A percentile compares a stretch with the other conserved stretches of the same genome.
phyloP scores from a whole-genome alignment of 2,113 vertebrate genomes.

The Pteropus alecto region DNA sequence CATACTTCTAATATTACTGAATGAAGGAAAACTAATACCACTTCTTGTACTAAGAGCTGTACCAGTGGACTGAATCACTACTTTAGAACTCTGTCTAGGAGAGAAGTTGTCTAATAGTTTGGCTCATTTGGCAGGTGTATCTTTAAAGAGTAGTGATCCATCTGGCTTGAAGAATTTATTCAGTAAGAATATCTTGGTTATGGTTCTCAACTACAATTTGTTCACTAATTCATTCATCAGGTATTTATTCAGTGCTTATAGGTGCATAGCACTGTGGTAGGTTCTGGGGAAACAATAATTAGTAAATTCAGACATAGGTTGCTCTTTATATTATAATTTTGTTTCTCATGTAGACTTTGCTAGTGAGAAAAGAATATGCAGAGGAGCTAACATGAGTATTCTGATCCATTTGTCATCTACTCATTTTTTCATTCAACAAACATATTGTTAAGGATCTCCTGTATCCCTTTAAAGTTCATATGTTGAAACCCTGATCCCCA shows the following conservation, averaged over 20 bases:
- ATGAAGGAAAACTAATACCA: not conserved
- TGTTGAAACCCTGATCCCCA: not conserved
- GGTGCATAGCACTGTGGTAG: not conserved
- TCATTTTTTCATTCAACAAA: not conserved
- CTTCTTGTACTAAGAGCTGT: not conserved
- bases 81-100: not conserved
- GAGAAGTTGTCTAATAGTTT: not conserved
- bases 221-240: not conserved
- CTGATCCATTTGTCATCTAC: not conserved
- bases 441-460: not conserved
- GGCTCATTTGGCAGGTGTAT: not conserved
- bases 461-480: not conserved
- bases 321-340: not conserved
- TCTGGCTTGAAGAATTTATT: not conserved
- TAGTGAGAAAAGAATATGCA: not conserved
- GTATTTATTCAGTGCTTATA: not conserved
- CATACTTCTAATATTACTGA: not conserved
- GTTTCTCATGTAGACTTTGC: not conserved
- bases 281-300: not conserved
- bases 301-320: not conserved
- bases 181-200: not conserved
- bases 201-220: not conserved
- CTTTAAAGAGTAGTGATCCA: not conserved
- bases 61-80: not conserved
- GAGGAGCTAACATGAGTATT: not conserved